These are phyloP conservation scores for Oreochromis aureus DNA, from an alignment of 2,113 vertebrate species.

Conservation along the genomic window DNA sequence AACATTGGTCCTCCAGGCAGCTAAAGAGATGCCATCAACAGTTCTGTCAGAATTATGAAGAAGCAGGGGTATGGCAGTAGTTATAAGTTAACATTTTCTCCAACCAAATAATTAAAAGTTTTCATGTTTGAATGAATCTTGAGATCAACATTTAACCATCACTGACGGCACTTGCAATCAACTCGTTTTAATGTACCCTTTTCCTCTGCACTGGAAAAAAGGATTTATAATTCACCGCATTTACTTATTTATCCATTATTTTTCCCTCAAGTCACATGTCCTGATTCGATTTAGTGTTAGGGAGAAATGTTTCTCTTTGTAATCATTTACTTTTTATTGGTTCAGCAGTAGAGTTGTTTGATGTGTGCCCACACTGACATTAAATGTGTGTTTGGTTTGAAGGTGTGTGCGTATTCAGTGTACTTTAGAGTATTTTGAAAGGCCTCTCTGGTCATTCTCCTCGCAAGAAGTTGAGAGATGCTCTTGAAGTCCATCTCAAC, in stretches of 20 bases:
- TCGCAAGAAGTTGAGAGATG: slow-evolving; percentile 53
- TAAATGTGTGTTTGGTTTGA: background rate
- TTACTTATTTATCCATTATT: background rate
- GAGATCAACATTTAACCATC: background rate
- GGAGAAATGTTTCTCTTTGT: background rate
- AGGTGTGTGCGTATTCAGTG: background rate
- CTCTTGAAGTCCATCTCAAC: slow-evolving; percentile 67
- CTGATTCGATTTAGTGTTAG: background rate
- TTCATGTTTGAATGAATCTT: background rate
- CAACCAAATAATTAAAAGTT: too few relatives aligned
- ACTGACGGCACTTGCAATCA: background rate
- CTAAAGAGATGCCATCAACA: background rate
- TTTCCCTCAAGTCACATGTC: background rate
- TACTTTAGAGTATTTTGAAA: slow-evolving; percentile 71
- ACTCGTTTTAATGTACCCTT: background rate
- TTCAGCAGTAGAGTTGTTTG: background rate
- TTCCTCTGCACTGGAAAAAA: background rate
- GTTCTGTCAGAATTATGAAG: background rate
- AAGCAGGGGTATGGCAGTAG: fast-evolving
- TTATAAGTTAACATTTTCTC: too few relatives aligned
- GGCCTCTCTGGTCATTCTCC: slow-evolving; percentile 20
- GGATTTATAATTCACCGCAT: background rate
- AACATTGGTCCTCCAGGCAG: background rate
- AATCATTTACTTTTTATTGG: background rate
- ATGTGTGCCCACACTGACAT: background rate